Evolutionary conservation across 2,113 vertebrate species (phyloP).

Genomic region (Hystrix brachyura): DNA sequence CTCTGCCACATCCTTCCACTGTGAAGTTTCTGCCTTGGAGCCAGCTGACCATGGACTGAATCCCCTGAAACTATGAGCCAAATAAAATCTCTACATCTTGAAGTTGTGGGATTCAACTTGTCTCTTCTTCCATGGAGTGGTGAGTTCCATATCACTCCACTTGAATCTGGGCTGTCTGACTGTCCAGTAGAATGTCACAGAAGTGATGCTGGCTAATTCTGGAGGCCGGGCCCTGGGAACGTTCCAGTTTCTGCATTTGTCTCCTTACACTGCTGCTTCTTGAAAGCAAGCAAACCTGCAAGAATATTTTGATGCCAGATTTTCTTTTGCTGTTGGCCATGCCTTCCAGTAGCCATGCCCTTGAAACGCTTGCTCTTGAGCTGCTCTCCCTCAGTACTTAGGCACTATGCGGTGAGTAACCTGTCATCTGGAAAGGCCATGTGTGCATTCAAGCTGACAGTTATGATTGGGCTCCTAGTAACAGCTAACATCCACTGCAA

Average conservation of each 20-base stretch:
- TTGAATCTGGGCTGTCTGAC: background rate
- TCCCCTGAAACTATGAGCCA: background rate
- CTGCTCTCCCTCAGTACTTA: background rate
- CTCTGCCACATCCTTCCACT: background rate
- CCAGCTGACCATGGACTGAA: background rate
- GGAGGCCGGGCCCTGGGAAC: background rate
- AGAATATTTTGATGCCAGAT: background rate
- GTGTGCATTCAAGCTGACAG: background rate
- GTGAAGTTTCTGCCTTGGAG: background rate
- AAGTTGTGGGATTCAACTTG: background rate
- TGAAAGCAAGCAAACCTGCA: background rate
- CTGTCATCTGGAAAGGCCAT: background rate
- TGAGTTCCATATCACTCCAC: background rate
- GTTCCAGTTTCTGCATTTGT: background rate
- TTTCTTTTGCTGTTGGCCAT: background rate
- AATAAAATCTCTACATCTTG: background rate
- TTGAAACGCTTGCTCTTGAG: background rate
- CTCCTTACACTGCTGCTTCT: background rate
- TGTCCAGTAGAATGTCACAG: background rate
- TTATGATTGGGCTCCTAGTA: background rate
- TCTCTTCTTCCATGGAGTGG: fast-evolving
- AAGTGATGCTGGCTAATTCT: fast-evolving
- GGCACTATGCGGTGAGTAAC: background rate
- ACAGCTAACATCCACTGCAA: background rate
- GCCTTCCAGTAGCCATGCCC: background rate